Base-by-base conservation (phyloP, 2,113 vertebrate genomes). In the Etia nguti region DNA sequence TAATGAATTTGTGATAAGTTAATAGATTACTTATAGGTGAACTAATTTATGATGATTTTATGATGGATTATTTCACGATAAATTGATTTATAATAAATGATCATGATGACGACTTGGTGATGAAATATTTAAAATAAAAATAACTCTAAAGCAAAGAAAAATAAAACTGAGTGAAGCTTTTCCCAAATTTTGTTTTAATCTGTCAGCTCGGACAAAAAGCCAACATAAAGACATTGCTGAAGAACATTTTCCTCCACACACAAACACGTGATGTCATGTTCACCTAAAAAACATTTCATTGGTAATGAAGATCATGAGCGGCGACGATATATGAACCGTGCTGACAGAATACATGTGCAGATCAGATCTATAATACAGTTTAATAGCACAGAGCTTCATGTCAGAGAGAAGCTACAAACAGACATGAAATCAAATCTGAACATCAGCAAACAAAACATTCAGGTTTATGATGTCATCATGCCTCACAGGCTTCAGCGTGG, bases 371-470 rank as follows among this genome's bases (percentile, higher is more conserved):
- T 52, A 83, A 89, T 56, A 90, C 90, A 93, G 88, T 90, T 77
- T 80, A 82, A 70, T 79, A 77, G 85, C 75, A 60, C 79, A 77
- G 68, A 20, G 81, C 60, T 88, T 75, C 79, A 46, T 55, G 70
- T 57, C 84, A 65, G 52, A 86, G 85, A 79, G 70, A 55, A 12
- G 24, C 79, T 84, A 93, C 82, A 85, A 90, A 87, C n/a, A 79
- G 70, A 94, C 88, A 87, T 85, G 11, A 87, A 88, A 91, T 87
- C 81, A 81, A 89, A 90, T 81, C 87, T 94, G 24, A 90, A 92
- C 90, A 92, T 90, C 89, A 92, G 87, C 88, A 94, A 91, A 94
- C 83, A 84, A 81, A 93, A 92, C 89, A 88, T 88, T 94, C 86
- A 88, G 55, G 70, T 92, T 93, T 92, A 88, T 85, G 87, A 92